Evolutionary conservation across 2,797 vertebrate species (phyloP).

Genomic region (Tinamus major): DNA sequence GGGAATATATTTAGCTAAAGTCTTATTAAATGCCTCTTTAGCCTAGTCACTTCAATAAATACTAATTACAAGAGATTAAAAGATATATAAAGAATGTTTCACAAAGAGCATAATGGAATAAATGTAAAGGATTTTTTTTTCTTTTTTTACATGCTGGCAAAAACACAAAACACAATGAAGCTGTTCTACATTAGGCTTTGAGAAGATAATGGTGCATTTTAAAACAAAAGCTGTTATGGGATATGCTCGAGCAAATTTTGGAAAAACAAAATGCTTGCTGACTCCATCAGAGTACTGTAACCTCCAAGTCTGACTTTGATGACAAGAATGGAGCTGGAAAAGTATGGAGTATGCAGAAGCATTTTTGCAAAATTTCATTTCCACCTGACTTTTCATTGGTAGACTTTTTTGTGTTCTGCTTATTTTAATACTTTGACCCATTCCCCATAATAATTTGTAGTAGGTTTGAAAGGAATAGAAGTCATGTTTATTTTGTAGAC

Average conservation of each 20-base stretch:
- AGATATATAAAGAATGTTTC: not conserved
- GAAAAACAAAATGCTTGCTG: not conserved
- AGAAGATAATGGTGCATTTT: not conserved
- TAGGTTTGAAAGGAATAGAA: not conserved
- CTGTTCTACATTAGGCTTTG: not conserved
- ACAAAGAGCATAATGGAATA: not conserved
- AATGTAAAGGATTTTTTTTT: fast-evolving
- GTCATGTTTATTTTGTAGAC: not conserved
- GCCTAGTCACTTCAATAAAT: not conserved
- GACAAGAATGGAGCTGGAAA: not conserved
- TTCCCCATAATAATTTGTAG: not conserved
- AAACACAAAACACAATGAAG: not conserved
- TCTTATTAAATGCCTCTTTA: not conserved
- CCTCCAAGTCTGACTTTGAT: not conserved
- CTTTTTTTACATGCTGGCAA: not conserved
- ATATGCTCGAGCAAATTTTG: not conserved
- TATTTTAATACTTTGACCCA: not conserved
- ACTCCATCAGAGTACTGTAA: not conserved
- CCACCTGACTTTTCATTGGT: not conserved
- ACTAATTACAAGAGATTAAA: not conserved
- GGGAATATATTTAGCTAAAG: not conserved
- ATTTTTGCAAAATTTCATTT: not conserved
- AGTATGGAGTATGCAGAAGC: not conserved
- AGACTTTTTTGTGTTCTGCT: not conserved
- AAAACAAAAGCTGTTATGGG: not conserved